Evolutionary conservation across 2,888 invertebrate species (phyloP).

Genomic region (Luperina nickerlii): DNA sequence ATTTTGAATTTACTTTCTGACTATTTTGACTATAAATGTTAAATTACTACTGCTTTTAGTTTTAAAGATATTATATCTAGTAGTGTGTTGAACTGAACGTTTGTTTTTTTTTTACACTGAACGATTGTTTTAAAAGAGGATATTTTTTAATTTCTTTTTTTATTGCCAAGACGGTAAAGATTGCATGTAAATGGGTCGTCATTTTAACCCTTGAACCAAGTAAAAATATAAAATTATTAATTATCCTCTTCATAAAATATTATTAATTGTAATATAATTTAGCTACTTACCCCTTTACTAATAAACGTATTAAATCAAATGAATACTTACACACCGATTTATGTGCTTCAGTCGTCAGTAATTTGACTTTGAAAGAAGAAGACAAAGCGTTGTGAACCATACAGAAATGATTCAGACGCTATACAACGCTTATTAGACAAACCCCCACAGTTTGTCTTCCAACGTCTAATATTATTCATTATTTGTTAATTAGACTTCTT

Average conservation of each 20-base stretch:
- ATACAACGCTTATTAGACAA: too few species aligned
- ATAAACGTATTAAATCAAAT: too few species aligned
- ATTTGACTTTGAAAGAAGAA: too few species aligned
- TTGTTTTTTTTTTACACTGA: neutral
- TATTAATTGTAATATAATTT: neutral
- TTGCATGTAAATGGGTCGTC: neutral
- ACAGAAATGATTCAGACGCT: too few species aligned
- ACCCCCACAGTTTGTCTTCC: neutral
- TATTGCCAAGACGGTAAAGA: neutral
- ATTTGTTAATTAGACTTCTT: neutral
- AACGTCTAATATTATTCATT: neutral
- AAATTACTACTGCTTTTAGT: neutral
- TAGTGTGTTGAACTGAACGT: too few species aligned
- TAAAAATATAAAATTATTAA: neutral
- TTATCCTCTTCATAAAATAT: neutral
- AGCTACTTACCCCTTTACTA: neutral
- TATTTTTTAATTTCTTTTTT: neutral
- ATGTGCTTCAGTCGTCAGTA: too few species aligned
- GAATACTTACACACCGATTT: too few species aligned
- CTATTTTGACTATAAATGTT: neutral
- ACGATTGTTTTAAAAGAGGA: neutral
- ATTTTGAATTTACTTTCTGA: slow-evolving; percentile 47
- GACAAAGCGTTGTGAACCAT: too few species aligned
- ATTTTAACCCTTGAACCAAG: neutral
- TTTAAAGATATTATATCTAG: rapidly evolving